phyloP scores from a whole-genome alignment of 2,888 invertebrate genomes.

The Papilio demoleus region DNA sequence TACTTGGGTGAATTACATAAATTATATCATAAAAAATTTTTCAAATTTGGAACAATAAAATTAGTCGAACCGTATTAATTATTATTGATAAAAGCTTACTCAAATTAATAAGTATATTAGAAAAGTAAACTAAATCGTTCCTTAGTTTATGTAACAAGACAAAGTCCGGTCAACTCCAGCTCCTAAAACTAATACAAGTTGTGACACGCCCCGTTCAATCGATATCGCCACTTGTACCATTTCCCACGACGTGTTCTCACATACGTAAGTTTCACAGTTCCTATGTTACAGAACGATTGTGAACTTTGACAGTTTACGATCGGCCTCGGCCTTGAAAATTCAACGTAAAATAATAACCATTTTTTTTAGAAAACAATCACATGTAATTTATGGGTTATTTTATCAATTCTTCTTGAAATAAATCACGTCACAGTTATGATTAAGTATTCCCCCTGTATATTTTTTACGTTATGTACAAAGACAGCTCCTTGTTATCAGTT shows the following conservation, averaged over 20 bases:
- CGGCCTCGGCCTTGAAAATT: neutral
- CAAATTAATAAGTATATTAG: neutral
- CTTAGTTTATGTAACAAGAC: neutral
- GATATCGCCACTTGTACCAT: slow-evolving; percentile 10
- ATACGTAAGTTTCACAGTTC: slow-evolving; percentile 5
- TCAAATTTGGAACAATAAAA: no score
- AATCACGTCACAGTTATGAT: no score
- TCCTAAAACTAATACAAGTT: slow-evolving; percentile 8
- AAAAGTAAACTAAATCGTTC: neutral
- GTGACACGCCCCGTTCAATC: slow-evolving; percentile 3
- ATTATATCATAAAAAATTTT: no score
- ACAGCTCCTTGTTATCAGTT: no score
- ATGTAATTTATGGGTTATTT: neutral
- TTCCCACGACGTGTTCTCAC: slow-evolving; percentile 2
- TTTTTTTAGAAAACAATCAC: no score
- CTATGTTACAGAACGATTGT: neutral
- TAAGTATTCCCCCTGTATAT: no score
- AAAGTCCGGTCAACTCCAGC: neutral
- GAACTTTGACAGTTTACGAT: neutral
- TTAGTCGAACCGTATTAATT: no score
- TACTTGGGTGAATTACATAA: no score
- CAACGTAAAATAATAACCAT: neutral
- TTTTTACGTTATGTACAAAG: no score
- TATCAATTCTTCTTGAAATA: no score
- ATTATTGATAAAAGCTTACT: no score